Percentiles rank a stretch among this genome's conserved stretches.
Evolutionary conservation across 2,888 invertebrate genomes (phyloP).

Genomic region (Parnassius smintheus): DNA sequence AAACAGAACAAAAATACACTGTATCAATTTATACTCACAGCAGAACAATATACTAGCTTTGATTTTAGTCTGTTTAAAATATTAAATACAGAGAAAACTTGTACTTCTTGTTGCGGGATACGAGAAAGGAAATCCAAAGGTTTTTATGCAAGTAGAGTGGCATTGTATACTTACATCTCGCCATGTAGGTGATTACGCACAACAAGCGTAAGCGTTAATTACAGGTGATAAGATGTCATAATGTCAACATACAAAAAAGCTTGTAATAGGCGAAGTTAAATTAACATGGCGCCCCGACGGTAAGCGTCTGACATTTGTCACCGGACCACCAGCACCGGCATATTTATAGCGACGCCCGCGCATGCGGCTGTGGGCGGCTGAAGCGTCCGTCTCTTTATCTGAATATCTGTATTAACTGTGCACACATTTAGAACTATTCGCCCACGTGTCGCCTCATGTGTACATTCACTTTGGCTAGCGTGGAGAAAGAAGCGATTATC

Average conservation of each 20-base stretch:
- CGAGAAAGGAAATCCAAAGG: too few species aligned
- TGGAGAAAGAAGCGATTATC: conserved; percentile 3
- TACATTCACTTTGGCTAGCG: conserved; percentile 1
- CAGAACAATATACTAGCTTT: too few species aligned
- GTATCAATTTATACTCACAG: too few species aligned
- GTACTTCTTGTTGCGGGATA: too few species aligned
- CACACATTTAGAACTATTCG: conserved; percentile 31
- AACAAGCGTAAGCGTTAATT: too few species aligned
- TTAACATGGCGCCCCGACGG: conserved; percentile 72
- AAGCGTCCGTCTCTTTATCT: conserved; percentile 46
- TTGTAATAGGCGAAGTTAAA: conserved; percentile 50
- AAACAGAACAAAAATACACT: too few species aligned
- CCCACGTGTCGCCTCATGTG: conserved; percentile 22
- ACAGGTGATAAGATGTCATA: too few species aligned
- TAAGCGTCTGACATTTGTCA: conserved; percentile 74
- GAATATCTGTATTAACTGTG: conserved; percentile 38
- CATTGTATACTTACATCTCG: too few species aligned
- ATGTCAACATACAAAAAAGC: not conserved
- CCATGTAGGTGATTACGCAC: too few species aligned
- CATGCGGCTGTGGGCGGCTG: conserved; percentile 65
- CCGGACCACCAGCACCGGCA: conserved; percentile 76
- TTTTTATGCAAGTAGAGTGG: too few species aligned
- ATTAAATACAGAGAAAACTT: too few species aligned
- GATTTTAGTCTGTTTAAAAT: too few species aligned
- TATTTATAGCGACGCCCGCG: conserved; percentile 76